phyloP scores from a whole-genome alignment of 2,888 invertebrate species.

The Labia minor region DNA sequence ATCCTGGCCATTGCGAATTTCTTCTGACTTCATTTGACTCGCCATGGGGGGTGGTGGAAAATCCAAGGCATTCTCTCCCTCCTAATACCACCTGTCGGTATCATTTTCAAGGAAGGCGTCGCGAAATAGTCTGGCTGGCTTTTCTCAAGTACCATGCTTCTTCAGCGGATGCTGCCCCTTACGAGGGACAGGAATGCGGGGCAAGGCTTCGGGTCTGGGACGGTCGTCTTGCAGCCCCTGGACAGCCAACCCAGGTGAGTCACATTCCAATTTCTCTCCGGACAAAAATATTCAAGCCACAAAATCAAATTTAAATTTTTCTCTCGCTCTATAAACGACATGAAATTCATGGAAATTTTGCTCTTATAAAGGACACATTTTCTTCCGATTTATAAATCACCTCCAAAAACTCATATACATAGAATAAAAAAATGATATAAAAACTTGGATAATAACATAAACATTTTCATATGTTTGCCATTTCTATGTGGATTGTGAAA shows the following conservation, averaged over 20 bases:
- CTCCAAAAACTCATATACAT: no score
- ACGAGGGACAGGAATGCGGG: slow-evolving; percentile 34
- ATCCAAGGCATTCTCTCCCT: slow-evolving; percentile 65
- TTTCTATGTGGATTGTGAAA: no score
- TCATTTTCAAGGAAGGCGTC: slow-evolving; percentile 60
- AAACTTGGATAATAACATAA: no score
- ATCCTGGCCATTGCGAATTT: slow-evolving; percentile 65
- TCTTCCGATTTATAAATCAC: no score
- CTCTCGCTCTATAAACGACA: no score
- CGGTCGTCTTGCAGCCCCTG: slow-evolving; percentile 44
- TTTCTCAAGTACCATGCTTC: slow-evolving; percentile 73
- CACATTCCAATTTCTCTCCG: slow-evolving; percentile 1
- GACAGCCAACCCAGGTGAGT: slow-evolving; percentile 26
- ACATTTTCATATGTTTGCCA: no score
- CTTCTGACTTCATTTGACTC: slow-evolving; percentile 62
- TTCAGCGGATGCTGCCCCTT: slow-evolving; percentile 46
- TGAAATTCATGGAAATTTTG: no score
- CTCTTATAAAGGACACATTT: no score
- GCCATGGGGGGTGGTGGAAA: slow-evolving; percentile 59
- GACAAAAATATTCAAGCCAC: background rate
- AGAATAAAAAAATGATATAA: no score
- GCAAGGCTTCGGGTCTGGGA: slow-evolving; percentile 67
- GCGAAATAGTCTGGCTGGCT: slow-evolving; percentile 72
- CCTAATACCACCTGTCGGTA: slow-evolving; percentile 74
- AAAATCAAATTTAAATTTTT: no score